Evolutionary conservation across 2,888 invertebrate species (phyloP).

Genomic region (Tetanocera ferruginea): DNA sequence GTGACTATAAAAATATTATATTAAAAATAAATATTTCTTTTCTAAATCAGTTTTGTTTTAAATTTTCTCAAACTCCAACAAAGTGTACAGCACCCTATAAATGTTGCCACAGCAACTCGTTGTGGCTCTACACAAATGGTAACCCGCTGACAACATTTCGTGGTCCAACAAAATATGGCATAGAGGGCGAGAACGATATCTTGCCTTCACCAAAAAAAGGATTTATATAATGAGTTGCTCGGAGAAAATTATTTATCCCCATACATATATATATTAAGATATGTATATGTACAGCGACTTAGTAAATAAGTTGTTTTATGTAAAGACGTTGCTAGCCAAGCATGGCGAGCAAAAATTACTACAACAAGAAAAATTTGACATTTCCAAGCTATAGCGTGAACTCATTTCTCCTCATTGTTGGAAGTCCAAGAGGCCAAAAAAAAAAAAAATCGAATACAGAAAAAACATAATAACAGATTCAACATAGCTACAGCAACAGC

Average conservation of each 20-base stretch:
- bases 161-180: slow-evolving; percentile 53
- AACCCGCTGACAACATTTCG: slow-evolving; percentile 56
- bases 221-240: neutral
- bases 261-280: neutral
- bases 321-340: no score
- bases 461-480: neutral
- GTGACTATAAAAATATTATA: no score
- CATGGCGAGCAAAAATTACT: neutral
- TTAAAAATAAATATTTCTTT: no score
- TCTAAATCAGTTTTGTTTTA: no score
- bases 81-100: slow-evolving; percentile 37
- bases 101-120: slow-evolving; percentile 49
- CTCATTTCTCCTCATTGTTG: slow-evolving; percentile 13
- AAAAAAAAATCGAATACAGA: neutral
- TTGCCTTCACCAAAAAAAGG: neutral
- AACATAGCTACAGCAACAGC: neutral
- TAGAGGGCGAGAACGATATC: slow-evolving; percentile 30
- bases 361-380: slow-evolving; percentile 2
- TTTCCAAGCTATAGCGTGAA: slow-evolving; percentile 3
- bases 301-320: neutral
- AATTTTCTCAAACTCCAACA: neutral
- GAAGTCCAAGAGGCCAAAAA: neutral
- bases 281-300: neutral
- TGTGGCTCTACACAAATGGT: slow-evolving; percentile 55
- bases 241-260: neutral